Base-by-base conservation (phyloP, 37 sponge, comb jelly and placozoan genomes). In the Cliona cf. orientalis region DNA sequence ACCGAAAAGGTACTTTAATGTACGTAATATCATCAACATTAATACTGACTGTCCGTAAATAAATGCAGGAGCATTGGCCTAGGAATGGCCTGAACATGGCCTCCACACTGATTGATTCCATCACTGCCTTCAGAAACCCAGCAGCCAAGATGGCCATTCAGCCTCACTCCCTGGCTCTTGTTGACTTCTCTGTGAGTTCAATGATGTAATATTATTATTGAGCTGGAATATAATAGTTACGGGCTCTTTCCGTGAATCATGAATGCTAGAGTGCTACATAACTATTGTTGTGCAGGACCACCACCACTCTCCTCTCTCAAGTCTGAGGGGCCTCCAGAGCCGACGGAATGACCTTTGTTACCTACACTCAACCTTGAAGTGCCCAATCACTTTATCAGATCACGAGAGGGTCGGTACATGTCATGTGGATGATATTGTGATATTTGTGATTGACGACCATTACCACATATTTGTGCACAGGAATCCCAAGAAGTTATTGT, bases 11-110 rank as follows among this genome's bases (percentile, higher is more conserved):
- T 85, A 21, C 53, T 25, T 78, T 0, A 9, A 36, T 62, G 80
- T 67, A 35, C 67, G n/a, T n/a, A n/a, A 2, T 42, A n/a, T 21
- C 42, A 28, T 59, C 29, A 45, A 26, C 53, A 43, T 43, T 3
- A 28, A 45, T 12, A 6, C 3, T 71, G 53, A 45, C 22, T 66
- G 21, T 7, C 45, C 42, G 29, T 31, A 29, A 37, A 2, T 29
- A 3, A 2, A n/a, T 38, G 21, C 69, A 88, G 82, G 82, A 74
- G 44, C 28, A 33, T 25, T 88, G 88, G 88, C 88, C 88, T 12
- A 25, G 41, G 5, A 88, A 88, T 75, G 82, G 62, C 31, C 46
- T 88, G 35, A 22, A 46, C 34, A 23, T 88, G 33, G 65, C 58
- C 36, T 33, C 39, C 69, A 42, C 17, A 26, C 66, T 88, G 22